Conservation (phyloP, 2,888 invertebrate genomes). For the Drepanosiphum platanoidis region DNA sequence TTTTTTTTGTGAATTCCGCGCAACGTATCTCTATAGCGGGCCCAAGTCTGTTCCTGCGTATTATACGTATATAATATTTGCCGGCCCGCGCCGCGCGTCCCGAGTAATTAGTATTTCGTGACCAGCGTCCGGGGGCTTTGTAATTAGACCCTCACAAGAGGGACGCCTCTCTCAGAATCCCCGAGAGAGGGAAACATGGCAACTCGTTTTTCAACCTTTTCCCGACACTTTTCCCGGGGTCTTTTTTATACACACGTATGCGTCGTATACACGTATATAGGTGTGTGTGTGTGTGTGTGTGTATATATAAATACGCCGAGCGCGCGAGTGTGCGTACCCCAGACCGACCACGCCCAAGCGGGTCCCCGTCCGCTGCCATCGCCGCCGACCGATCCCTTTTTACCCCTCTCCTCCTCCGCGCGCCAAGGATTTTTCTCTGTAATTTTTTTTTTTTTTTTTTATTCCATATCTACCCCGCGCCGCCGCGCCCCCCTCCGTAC, state of each 20-base stretch:
- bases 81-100: slow-evolving; percentile 28
- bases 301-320: too few relatives aligned
- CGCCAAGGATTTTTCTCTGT: slow-evolving; percentile 58
- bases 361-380: slow-evolving; percentile 28
- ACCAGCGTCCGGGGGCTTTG: slow-evolving; percentile 61
- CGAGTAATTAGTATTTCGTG: slow-evolving; percentile 62
- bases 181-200: slow-evolving; percentile 61
- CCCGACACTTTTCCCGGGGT: slow-evolving; percentile 62
- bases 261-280: neutral
- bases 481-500: too few relatives aligned
- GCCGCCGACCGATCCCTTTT: slow-evolving; percentile 55
- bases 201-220: slow-evolving; percentile 62
- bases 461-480: slow-evolving; percentile 27
- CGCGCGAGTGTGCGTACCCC: neutral
- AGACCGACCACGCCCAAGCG: slow-evolving; percentile 53
- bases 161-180: slow-evolving; percentile 60
- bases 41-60: slow-evolving; percentile 36
- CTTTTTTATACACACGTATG: slow-evolving; percentile 21
- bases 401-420: neutral
- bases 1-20: slow-evolving; percentile 38
- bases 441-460: slow-evolving; percentile 49
- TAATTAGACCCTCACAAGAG: slow-evolving; percentile 61
- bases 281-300: neutral
- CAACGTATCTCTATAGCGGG: too few relatives aligned
- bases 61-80: slow-evolving; percentile 44